Evolutionary conservation across 2,113 vertebrate genomes (phyloP).

Genomic region (Athene noctua): DNA sequence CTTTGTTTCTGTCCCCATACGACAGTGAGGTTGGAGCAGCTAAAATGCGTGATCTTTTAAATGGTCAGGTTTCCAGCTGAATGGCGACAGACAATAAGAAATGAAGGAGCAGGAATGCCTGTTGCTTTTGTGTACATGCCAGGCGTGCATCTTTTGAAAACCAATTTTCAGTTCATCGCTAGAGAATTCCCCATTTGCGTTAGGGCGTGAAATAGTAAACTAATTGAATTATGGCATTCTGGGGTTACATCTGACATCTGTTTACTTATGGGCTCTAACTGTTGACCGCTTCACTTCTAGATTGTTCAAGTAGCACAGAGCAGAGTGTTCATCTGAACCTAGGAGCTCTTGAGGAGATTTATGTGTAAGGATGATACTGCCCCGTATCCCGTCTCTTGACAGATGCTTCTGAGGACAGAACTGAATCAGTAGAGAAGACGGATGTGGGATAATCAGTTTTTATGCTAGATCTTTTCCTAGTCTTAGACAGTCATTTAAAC

Average conservation of each 20-base stretch:
- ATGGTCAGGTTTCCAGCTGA: neutral
- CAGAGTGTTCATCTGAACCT: neutral
- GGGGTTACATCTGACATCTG: neutral
- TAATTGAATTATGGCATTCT: neutral
- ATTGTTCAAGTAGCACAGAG: neutral
- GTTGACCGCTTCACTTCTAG: neutral
- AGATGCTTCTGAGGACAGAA: accelerated
- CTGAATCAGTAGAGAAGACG: neutral
- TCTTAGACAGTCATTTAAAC: neutral
- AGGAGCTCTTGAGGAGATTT: neutral
- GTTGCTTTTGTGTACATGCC: neutral
- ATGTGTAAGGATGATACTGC: neutral
- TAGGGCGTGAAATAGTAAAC: neutral
- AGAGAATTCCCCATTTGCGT: neutral
- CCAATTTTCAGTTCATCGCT: neutral
- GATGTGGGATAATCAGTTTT: neutral
- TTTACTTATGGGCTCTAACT: neutral
- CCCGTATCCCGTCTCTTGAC: neutral
- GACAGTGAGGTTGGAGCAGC: neutral
- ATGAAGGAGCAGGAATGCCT: neutral
- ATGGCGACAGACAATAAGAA: neutral
- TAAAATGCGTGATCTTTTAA: accelerated
- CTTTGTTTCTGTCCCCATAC: neutral
- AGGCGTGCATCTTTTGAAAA: neutral
- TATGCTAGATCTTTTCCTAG: neutral